A percentile compares a stretch with the other conserved stretches of the same genome.
phyloP scores from a whole-genome alignment of 2,888 invertebrate genomes.

The Trachelus iudaicus region DNA sequence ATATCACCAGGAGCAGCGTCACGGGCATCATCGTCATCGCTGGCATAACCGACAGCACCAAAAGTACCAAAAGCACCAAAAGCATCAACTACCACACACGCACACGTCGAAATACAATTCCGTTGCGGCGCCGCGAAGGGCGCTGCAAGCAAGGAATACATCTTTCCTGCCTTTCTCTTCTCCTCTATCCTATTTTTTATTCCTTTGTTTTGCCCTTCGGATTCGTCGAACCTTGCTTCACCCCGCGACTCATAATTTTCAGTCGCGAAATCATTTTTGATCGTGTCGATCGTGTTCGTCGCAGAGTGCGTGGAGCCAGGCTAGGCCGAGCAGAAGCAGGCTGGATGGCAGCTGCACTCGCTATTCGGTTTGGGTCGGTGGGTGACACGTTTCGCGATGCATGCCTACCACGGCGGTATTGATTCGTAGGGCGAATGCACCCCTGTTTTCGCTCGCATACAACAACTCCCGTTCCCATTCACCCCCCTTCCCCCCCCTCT shows the following conservation, averaged over 20 bases:
- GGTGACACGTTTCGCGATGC: slow-evolving; percentile 58
- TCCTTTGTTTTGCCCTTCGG: no score
- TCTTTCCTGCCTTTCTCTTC: no score
- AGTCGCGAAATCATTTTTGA: no score
- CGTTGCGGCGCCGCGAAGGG: no score
- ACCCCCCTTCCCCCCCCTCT: not conserved
- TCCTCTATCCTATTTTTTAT: no score
- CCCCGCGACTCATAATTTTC: no score
- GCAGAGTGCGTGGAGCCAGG: not conserved
- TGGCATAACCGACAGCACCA: no score
- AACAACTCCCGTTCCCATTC: not conserved
- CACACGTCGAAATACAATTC: no score
- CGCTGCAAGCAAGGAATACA: no score
- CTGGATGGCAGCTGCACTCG: slow-evolving; percentile 44
- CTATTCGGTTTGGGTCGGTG: slow-evolving; percentile 53
- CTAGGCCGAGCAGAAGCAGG: slow-evolving; percentile 13
- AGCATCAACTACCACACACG: no score
- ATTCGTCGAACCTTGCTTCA: no score
- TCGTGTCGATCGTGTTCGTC: not conserved
- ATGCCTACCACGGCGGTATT: slow-evolving; percentile 46
- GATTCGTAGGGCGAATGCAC: slow-evolving; percentile 53
- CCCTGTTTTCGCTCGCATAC: slow-evolving; percentile 13
- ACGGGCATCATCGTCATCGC: not conserved
- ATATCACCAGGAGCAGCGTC: slow-evolving; percentile 2
- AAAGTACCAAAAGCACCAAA: no score